Conservation (phyloP, 2,797 vertebrate genomes). For the Cuniculus paca region DNA sequence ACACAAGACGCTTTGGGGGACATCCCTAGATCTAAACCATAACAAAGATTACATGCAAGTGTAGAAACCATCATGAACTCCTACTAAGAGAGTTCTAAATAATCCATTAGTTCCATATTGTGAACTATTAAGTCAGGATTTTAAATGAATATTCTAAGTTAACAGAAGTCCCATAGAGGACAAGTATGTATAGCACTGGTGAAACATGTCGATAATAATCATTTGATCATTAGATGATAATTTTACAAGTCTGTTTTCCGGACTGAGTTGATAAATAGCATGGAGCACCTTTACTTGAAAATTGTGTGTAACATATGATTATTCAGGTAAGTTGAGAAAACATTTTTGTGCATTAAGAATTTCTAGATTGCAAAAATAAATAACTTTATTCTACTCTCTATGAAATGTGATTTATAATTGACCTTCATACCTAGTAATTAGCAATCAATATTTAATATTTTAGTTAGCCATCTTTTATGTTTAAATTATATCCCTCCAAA, state of each 20-base stretch:
- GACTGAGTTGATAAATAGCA: background rate
- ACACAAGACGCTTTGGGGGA: background rate
- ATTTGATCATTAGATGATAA: background rate
- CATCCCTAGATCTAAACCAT: background rate
- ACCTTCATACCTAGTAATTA: background rate
- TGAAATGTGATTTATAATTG: background rate
- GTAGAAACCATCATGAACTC: background rate
- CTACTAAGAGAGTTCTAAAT: background rate
- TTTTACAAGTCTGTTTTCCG: background rate
- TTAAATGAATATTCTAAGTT: background rate
- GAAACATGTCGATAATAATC: background rate
- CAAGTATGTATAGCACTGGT: background rate
- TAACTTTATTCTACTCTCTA: background rate
- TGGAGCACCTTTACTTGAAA: background rate
- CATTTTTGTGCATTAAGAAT: background rate
- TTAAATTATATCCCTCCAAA: background rate
- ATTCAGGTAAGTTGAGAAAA: constrained; percentile 30
- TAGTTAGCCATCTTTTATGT: background rate
- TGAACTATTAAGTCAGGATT: background rate
- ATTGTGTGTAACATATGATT: background rate
- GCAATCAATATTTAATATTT: constrained; percentile 4
- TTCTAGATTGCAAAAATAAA: constrained; percentile 40
- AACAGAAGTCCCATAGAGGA: background rate
- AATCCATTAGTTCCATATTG: background rate
- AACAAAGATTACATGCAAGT: background rate